Percentiles rank a stretch among this genome's conserved stretches.
Evolutionary conservation across 2,888 invertebrate genomes (phyloP).

Genomic region (Apodemia hepburni): DNA sequence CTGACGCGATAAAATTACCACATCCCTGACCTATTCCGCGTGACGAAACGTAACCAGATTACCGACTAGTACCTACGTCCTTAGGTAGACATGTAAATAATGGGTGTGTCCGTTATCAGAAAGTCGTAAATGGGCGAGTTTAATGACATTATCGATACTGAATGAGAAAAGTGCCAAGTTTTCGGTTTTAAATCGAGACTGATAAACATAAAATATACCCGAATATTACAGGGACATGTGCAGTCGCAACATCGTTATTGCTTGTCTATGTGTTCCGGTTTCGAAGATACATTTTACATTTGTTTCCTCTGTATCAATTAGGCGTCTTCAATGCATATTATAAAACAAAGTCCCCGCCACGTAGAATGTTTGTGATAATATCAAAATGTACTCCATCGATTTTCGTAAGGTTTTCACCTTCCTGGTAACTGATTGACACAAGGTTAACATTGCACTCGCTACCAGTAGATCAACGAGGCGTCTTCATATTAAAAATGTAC

Average conservation of each 20-base stretch:
- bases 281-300: too few species aligned
- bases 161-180: slow-evolving; percentile 15
- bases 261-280: background rate
- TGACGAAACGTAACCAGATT: slow-evolving; percentile 41
- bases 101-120: slow-evolving; percentile 37
- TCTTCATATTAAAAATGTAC: too few species aligned
- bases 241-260: background rate
- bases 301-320: too few species aligned
- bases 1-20: slow-evolving; percentile 52
- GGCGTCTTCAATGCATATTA: too few species aligned
- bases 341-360: too few species aligned
- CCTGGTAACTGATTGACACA: too few species aligned
- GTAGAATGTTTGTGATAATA: too few species aligned
- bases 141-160: slow-evolving; percentile 26
- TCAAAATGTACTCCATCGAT: too few species aligned
- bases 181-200: background rate
- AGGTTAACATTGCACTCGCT: too few species aligned
- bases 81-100: slow-evolving; percentile 42
- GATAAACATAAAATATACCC: background rate
- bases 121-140: slow-evolving; percentile 26
- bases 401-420: too few species aligned
- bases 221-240: too few species aligned
- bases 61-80: slow-evolving; percentile 38
- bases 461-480: too few species aligned
- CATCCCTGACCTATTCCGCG: slow-evolving; percentile 50